phyloP scores from a whole-genome alignment of 1,140 invertebrate genomes.

The Streblospio benedicti region DNA sequence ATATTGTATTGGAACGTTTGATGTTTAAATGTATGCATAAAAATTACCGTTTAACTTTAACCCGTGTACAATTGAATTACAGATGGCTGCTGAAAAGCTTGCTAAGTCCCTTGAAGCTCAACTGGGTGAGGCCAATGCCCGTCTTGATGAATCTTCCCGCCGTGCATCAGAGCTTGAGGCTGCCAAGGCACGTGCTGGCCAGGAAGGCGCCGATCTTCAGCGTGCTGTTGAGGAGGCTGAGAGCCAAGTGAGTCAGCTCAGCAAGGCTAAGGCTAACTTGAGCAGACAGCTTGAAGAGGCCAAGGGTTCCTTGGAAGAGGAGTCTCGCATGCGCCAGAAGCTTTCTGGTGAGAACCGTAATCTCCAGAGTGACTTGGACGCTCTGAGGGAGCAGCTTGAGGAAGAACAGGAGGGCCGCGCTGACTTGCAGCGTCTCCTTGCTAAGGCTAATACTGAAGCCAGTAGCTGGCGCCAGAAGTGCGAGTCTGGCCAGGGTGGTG shows the following conservation, averaged over 20 bases:
- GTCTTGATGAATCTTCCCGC: slow-evolving; percentile 62
- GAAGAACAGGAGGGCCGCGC: slow-evolving; percentile 72
- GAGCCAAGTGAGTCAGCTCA: slow-evolving; percentile 88
- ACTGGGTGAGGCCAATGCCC: slow-evolving; percentile 86
- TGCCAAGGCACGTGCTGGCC: slow-evolving; percentile 49
- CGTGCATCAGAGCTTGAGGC: slow-evolving; percentile 33
- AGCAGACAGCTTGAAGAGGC: slow-evolving; percentile 74
- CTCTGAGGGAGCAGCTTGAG: slow-evolving; percentile 85
- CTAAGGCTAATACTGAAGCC: slow-evolving; percentile 83
- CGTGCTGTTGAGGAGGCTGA: slow-evolving; percentile 61
- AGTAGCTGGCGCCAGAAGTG: slow-evolving; percentile 4
- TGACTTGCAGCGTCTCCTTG: slow-evolving; percentile 80
- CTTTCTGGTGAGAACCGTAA: slow-evolving; percentile 7
- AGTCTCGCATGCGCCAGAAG: slow-evolving; percentile 3
- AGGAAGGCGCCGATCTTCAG: slow-evolving; percentile 90
- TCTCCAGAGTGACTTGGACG: slow-evolving; percentile 87
- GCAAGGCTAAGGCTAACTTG: slow-evolving; percentile 65
- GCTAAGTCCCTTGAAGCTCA: slow-evolving; percentile 91
- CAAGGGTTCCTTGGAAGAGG: slow-evolving; percentile 6
- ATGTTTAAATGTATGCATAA: too few species aligned
- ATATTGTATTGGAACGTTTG: too few species aligned
- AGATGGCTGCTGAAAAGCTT: slow-evolving; percentile 79
- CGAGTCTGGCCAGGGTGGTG: slow-evolving; percentile 72
- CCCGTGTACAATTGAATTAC: not conserved
- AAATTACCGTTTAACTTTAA: too few species aligned